Conservation (phyloP, 2,888 invertebrate species). For the Agrotis exclamationis region DNA sequence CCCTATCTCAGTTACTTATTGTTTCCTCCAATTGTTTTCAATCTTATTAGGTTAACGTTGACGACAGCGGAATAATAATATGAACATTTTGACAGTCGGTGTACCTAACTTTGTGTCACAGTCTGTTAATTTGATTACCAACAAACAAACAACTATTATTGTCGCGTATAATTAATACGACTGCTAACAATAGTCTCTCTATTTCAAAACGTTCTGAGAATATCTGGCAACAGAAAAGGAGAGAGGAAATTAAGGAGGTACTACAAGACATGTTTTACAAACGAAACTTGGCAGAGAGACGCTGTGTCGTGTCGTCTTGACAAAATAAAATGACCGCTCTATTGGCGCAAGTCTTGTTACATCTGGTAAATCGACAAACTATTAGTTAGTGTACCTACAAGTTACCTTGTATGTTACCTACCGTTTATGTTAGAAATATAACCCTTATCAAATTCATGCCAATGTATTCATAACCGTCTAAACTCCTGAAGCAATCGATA, state of each 20-base stretch:
- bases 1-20: background rate
- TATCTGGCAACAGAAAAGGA: conserved; percentile 12
- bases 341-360: conserved; percentile 1
- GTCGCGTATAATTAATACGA: background rate
- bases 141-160: background rate
- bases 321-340: conserved; percentile 29
- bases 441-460: background rate
- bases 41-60: conserved; percentile 24
- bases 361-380: background rate
- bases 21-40: conserved; percentile 29
- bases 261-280: conserved; percentile 28
- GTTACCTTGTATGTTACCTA: background rate
- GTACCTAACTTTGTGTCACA: conserved; percentile 5
- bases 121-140: conserved; percentile 13
- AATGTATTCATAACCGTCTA: background rate
- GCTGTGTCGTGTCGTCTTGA: conserved; percentile 5
- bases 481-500: background rate
- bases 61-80: conserved; percentile 43
- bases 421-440: background rate
- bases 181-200: background rate
- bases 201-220: background rate
- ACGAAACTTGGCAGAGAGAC: conserved; percentile 46
- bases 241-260: conserved; percentile 7
- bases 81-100: conserved; percentile 13
- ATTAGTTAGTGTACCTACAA: background rate